A percentile compares a stretch with the other conserved stretches of the same genome.
Conservation (phyloP, 2,113 vertebrate species). For the Coracopsis vasa region DNA sequence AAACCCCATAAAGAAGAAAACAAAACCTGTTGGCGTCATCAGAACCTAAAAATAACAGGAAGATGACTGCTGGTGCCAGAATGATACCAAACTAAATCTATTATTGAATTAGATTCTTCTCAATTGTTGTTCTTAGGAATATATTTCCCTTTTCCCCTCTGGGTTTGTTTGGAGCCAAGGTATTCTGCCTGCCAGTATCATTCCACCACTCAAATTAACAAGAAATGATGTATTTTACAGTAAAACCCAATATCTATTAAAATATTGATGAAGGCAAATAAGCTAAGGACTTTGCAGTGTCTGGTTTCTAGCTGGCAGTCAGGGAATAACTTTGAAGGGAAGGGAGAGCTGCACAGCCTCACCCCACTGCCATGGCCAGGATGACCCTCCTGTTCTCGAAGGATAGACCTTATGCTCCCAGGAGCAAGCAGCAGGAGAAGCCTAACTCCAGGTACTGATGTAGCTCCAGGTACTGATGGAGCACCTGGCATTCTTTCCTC, state of each 20-base stretch:
- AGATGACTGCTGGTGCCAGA: conserved; percentile 48
- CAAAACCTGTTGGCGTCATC: conserved; percentile 55
- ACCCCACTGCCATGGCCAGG: not conserved
- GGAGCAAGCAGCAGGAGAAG: not conserved
- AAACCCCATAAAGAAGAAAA: not conserved
- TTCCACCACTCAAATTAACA: conserved; percentile 59
- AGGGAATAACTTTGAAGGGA: not conserved
- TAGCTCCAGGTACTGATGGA: not conserved
- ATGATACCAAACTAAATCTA: conserved; percentile 51
- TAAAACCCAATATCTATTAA: conserved; percentile 39
- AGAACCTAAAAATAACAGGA: conserved; percentile 63
- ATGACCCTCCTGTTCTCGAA: accelerated
- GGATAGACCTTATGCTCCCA: not conserved
- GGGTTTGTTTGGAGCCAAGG: conserved; percentile 47
- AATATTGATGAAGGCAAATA: conserved; percentile 17
- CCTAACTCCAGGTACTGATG: not conserved
- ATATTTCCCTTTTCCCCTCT: conserved; percentile 42
- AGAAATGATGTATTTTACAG: conserved; percentile 57
- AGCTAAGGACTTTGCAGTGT: not conserved
- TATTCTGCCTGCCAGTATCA: conserved; percentile 40
- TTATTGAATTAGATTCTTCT: conserved; percentile 54
- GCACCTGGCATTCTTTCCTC: not conserved
- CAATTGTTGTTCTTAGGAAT: conserved; percentile 50
- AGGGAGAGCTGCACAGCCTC: not conserved
- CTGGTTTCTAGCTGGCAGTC: not conserved